Evolutionary conservation across 2,113 vertebrate species (phyloP), one percentile per base, ranked within the genome.

Genomic region (Psophia crepitans): DNA sequence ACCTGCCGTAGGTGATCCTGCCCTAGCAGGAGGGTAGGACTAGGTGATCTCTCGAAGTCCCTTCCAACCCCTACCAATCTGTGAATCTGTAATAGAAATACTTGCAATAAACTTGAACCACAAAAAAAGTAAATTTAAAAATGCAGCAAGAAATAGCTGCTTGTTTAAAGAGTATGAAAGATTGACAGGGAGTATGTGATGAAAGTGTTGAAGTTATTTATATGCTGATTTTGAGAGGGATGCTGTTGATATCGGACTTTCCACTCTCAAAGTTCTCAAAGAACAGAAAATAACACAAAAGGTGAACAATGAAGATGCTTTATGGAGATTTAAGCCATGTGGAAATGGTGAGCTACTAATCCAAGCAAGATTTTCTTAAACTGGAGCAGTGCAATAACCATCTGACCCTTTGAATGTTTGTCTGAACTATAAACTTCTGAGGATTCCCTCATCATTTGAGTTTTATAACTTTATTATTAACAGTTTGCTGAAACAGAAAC

Each of bases 391-490:
- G 11, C 10, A 58, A 63, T 32, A 65, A 86, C 49, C 2, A 58
- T 54, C 27, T 93, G 61, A 95, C 58, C 69, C 44, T 64, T 79
- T 2, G 11, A 93, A 69, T 37, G 20, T 49, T 77, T 95, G 33
- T 70, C 57, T 88, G 44, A 94, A 58, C 32, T 88, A 30, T 3
- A 8, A 61, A 75, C 7, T 90, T 84, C 23, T 24, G 28, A 4
- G 12, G 33, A 93, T 90, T 84, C 51, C 30, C 17, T 92, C 27
- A 60, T 76, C 22, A 43, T 66, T 33, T 68, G 11, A 56, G 7
- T 82, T 92, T 88, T 92, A 73, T 69, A 76, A 49, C 35, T 82
- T 87, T 30, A 43, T 63, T 91, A 70, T 75, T 91, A 94, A 60
- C 26, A 51, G 48, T 76, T 65, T 68, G 12, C 16, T 58, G 66